Evolutionary conservation across 2,888 invertebrate species (phyloP).

Genomic region (Tetanocera ferruginea): DNA sequence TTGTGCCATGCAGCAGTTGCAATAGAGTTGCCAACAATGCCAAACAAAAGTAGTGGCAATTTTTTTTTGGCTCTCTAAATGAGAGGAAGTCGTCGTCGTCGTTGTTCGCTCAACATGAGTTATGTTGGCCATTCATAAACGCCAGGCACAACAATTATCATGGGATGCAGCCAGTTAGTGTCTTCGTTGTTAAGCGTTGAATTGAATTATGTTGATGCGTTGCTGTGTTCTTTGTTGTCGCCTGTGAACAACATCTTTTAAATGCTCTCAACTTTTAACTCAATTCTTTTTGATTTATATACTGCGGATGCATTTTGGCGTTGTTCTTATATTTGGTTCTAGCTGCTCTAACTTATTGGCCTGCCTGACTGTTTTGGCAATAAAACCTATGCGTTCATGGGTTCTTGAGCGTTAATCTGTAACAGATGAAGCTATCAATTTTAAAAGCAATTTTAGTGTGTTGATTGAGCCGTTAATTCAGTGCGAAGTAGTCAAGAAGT

Average conservation of each 20-base stretch:
- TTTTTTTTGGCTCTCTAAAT: constrained; percentile 5
- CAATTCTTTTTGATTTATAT: constrained; percentile 26
- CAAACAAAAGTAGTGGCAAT: too few relatives aligned
- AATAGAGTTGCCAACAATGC: background rate
- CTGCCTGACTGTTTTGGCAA: background rate
- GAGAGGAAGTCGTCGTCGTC: constrained; percentile 30
- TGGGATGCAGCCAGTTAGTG: constrained; percentile 2
- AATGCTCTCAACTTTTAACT: constrained; percentile 5
- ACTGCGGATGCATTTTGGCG: constrained; percentile 38
- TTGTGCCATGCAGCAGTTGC: background rate
- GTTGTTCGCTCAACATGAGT: constrained; percentile 31
- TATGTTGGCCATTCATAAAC: constrained; percentile 32
- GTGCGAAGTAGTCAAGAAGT: too few relatives aligned
- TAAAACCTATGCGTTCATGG: constrained; percentile 30
- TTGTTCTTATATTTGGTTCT: background rate
- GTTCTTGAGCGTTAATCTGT: constrained; percentile 31
- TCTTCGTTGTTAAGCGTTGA: background rate
- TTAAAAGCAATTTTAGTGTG: constrained; percentile 12
- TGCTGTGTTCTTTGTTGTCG: background rate
- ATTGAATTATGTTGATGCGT: constrained; percentile 10
- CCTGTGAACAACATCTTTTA: too few relatives aligned
- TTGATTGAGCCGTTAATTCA: background rate
- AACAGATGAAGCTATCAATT: constrained; percentile 19
- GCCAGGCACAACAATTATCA: background rate
- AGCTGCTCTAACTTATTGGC: background rate